Percentiles rank a stretch among this genome's conserved stretches.
phyloP scores from a whole-genome alignment of 2,113 vertebrate species.

The Pteropus alecto region DNA sequence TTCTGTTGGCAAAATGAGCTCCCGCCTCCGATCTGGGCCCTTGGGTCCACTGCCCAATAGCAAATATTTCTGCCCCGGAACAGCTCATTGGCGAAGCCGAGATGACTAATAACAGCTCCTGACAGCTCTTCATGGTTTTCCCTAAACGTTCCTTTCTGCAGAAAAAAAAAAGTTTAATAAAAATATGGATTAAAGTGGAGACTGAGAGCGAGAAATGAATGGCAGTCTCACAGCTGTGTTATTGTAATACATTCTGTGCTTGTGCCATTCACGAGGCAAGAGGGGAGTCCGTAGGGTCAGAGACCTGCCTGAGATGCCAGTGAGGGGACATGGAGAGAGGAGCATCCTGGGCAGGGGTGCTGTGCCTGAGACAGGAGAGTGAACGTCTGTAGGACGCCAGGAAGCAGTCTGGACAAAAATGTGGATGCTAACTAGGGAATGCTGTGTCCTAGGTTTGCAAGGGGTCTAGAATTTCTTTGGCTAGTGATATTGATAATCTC shows the following conservation, averaged over 20 bases:
- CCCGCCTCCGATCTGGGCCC: slow-evolving; percentile 40
- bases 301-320: neutral
- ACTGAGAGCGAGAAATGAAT: slow-evolving; percentile 38
- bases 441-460: neutral
- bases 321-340: neutral
- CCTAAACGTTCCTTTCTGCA: slow-evolving; percentile 65
- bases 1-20: slow-evolving; percentile 59
- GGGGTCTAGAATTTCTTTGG: neutral
- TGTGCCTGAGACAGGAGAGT: accelerated
- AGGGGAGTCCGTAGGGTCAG: neutral
- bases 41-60: slow-evolving; percentile 33
- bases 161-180: slow-evolving; percentile 66
- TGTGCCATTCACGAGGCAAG: neutral
- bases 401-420: no score
- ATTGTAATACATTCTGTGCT: neutral
- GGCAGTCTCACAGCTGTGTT: neutral
- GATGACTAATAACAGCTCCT: slow-evolving; percentile 43
- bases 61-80: slow-evolving; percentile 39
- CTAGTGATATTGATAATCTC: neutral
- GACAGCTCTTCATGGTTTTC: slow-evolving; percentile 54
- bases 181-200: slow-evolving; percentile 61
- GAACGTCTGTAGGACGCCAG: neutral
- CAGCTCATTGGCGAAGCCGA: slow-evolving; percentile 3
- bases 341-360: neutral
- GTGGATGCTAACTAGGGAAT: neutral